Conservation (phyloP, 2,797 vertebrate species). For the Enteromius afrohamiltoni region DNA sequence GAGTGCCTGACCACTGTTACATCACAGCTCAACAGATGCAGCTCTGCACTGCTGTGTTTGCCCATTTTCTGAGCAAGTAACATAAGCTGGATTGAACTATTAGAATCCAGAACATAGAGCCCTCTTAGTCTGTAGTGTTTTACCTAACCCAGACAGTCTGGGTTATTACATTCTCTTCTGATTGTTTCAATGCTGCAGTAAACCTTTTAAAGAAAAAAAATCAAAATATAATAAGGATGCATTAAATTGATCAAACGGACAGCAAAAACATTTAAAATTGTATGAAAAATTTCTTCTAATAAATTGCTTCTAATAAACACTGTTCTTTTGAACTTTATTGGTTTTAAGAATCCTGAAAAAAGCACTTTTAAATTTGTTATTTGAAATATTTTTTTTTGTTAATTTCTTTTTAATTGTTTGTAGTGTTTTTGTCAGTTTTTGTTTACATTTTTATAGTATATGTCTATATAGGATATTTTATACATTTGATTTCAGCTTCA, state of each 20-base stretch:
- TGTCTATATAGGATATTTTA: background rate
- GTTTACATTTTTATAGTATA: background rate
- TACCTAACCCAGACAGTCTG: background rate
- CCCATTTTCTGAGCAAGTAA: constrained; percentile 31
- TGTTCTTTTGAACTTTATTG: background rate
- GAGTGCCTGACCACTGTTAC: constrained; percentile 35
- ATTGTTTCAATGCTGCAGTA: background rate
- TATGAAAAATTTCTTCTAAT: background rate
- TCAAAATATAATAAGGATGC: background rate
- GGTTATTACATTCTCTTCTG: background rate
- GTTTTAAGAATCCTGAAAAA: background rate
- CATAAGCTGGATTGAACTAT: constrained; percentile 39
- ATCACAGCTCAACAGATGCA: constrained; percentile 47
- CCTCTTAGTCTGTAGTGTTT: constrained; percentile 20
- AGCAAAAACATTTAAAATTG: background rate
- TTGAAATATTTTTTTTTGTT: no score
- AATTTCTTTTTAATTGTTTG: background rate
- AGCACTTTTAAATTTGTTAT: background rate
- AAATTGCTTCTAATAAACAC: background rate
- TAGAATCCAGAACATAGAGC: constrained; percentile 17
- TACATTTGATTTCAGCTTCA: background rate
- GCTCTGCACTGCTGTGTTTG: constrained; percentile 21
- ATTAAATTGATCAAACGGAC: background rate
- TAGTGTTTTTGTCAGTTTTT: background rate
- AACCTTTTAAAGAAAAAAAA: background rate